A percentile compares a stretch with the other conserved stretches of the same genome.
These are phyloP conservation scores for Regulus satrapa DNA, from an alignment of 2,113 vertebrate species.

Conservation along the genomic window DNA sequence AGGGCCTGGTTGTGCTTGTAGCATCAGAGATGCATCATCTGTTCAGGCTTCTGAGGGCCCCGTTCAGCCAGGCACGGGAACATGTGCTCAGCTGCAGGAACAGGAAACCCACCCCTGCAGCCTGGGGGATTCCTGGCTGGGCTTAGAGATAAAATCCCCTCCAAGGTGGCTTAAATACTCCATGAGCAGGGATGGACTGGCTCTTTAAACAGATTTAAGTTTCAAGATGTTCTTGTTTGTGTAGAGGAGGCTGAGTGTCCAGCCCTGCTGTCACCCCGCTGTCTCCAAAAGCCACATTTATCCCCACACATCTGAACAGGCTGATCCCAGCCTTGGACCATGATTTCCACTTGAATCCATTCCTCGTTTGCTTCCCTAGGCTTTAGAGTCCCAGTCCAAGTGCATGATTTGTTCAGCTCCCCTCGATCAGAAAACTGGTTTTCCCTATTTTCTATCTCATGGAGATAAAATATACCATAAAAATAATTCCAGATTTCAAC, in stretches of 20 bases:
- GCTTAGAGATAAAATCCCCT: neutral
- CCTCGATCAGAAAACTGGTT: neutral
- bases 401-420: neutral
- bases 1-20: neutral
- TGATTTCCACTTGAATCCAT: neutral
- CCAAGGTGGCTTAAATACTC: neutral
- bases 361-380: neutral
- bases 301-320: neutral
- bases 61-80: neutral
- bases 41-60: neutral
- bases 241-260: neutral
- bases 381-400: neutral
- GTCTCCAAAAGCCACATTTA: neutral
- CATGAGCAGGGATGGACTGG: neutral
- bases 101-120: neutral
- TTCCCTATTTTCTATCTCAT: neutral
- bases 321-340: neutral
- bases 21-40: neutral
- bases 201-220: neutral
- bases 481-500: neutral
- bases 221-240: neutral
- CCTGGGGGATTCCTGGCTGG: neutral
- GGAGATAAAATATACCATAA: neutral
- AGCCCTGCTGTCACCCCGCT: fast-evolving
- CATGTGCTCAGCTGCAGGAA: neutral